Conservation (phyloP, 2,113 vertebrate species). For the Bambusicola thoracicus region DNA sequence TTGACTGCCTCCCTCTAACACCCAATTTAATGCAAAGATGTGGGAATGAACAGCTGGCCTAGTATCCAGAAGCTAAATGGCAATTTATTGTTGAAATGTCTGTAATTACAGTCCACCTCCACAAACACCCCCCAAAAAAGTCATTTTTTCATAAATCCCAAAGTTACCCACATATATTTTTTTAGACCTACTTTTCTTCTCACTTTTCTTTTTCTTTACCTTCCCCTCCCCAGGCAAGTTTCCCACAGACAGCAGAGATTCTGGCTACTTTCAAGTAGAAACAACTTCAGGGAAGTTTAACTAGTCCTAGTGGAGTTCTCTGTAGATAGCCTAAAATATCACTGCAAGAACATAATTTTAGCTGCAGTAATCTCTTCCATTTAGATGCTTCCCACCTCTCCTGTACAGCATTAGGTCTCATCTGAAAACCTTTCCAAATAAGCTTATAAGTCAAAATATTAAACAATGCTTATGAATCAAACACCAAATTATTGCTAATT, state of each 20-base stretch:
- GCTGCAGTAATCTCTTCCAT: background rate
- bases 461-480: background rate
- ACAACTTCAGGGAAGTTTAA: background rate
- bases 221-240: background rate
- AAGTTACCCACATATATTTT: background rate
- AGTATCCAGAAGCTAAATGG: slow-evolving; percentile 4
- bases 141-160: background rate
- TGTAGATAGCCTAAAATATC: background rate
- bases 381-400: background rate
- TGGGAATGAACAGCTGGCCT: background rate
- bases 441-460: background rate
- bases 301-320: background rate
- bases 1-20: slow-evolving; percentile 37
- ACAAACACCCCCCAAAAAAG: background rate
- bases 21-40: background rate
- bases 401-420: background rate
- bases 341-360: background rate
- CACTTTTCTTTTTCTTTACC: background rate
- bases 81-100: background rate
- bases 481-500: background rate
- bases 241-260: background rate
- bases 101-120: background rate
- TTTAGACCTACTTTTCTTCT: background rate
- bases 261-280: background rate
- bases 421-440: background rate